Conservation (phyloP, 2,113 vertebrate species). For the Periophthalmus modestus region DNA sequence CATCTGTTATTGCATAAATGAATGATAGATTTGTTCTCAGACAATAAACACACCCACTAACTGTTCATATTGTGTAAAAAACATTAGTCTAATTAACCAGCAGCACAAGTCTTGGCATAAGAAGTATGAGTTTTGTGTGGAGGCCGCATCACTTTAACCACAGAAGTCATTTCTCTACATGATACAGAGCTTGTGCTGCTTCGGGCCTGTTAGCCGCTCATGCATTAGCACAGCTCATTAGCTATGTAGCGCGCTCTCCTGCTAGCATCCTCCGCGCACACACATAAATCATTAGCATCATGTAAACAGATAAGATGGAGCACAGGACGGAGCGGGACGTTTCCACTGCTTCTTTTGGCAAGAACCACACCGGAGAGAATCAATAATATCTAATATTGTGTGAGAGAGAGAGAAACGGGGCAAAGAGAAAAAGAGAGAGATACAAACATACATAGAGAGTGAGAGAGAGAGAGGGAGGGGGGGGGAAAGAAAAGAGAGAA, state of each 20-base stretch:
- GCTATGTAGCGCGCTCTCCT: slow-evolving; percentile 13
- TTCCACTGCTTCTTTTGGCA: background rate
- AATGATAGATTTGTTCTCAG: too few relatives aligned
- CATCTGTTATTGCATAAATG: background rate
- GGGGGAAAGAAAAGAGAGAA: too few relatives aligned
- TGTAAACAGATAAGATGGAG: slow-evolving; percentile 18
- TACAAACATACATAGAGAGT: too few relatives aligned
- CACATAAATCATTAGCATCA: slow-evolving; percentile 35
- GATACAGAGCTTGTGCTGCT: background rate
- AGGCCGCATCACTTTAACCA: background rate
- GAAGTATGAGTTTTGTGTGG: background rate
- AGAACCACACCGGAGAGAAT: slow-evolving; percentile 31
- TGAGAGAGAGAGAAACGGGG: too few relatives aligned
- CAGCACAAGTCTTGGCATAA: background rate
- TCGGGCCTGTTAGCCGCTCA: background rate
- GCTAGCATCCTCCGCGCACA: background rate
- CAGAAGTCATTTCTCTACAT: background rate
- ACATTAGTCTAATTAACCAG: background rate
- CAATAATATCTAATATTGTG: slow-evolving; percentile 34
- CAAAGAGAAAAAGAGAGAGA: too few relatives aligned
- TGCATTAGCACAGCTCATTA: background rate
- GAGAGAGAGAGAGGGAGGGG: too few relatives aligned
- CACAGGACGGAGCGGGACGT: slow-evolving; percentile 2
- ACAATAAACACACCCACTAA: background rate
- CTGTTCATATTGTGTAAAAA: background rate